A percentile compares a stretch with the other conserved stretches of the same genome.
Conservation (phyloP, 2,113 vertebrate species). For the Sigmodon hispidus region DNA sequence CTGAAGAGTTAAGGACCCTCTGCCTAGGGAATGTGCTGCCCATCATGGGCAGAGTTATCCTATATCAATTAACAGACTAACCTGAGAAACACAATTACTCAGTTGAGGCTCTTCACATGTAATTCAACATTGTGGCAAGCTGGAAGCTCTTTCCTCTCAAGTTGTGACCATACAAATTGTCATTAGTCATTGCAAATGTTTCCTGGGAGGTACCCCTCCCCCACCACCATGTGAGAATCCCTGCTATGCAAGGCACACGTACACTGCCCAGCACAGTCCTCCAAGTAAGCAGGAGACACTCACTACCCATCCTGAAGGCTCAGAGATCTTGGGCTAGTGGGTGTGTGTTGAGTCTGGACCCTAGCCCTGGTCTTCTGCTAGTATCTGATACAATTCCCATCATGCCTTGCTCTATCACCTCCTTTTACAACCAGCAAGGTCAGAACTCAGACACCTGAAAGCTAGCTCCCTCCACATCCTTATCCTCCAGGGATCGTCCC, state of each 20-base stretch:
- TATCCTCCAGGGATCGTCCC: conserved; percentile 93
- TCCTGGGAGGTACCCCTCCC: no score
- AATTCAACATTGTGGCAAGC: not conserved
- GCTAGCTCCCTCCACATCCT: not conserved
- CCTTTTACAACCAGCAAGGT: not conserved
- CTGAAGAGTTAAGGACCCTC: not conserved
- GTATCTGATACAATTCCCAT: not conserved
- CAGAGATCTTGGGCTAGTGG: not conserved
- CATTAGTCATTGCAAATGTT: not conserved
- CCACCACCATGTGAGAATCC: no score
- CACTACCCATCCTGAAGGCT: not conserved
- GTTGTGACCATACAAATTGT: not conserved
- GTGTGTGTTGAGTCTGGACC: not conserved
- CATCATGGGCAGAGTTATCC: not conserved
- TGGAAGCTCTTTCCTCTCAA: not conserved
- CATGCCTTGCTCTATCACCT: not conserved
- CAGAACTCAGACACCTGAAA: accelerated
- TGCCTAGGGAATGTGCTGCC: not conserved
- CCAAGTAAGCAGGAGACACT: not conserved
- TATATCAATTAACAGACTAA: not conserved
- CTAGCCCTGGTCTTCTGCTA: not conserved
- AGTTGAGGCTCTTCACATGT: not conserved
- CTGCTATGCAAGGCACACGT: not conserved
- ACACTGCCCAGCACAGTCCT: not conserved
- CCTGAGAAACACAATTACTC: not conserved